Percentiles rank a stretch among this genome's conserved stretches.
Conservation (phyloP, 2,113 vertebrate genomes). For the Myotis brandtii region DNA sequence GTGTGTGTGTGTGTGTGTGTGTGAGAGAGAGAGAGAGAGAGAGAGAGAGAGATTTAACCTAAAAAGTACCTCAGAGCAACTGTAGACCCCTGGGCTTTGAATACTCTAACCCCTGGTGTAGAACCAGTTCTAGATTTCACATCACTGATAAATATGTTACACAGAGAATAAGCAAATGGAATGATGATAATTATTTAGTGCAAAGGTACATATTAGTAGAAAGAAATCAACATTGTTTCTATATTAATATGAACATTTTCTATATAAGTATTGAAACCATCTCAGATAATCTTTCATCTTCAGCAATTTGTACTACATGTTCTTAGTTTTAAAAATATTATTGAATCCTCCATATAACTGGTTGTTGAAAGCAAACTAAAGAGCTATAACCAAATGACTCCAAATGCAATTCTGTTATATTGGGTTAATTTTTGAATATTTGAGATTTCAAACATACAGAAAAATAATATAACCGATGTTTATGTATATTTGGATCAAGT, state of each 20-base stretch:
- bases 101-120: background rate
- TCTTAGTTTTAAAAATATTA: constrained; percentile 54
- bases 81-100: background rate
- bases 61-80: background rate
- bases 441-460: constrained; percentile 7
- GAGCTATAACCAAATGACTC: background rate
- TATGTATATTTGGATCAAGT: background rate
- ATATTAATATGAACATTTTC: constrained; percentile 14
- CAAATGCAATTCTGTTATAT: background rate
- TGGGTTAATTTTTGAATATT: background rate
- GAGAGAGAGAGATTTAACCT: background rate
- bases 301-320: background rate
- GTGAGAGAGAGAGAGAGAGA: too few species aligned
- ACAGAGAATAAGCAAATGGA: background rate
- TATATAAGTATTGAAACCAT: background rate
- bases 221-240: constrained; percentile 31
- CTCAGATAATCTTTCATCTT: constrained; percentile 21
- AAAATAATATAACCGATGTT: background rate
- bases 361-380: constrained; percentile 20
- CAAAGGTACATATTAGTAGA: background rate
- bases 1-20: too few species aligned
- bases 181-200: constrained; percentile 9
- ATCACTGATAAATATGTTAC: background rate
- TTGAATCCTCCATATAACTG: background rate
- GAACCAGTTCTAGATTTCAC: constrained; percentile 43